Evolutionary conservation across 2,797 vertebrate genomes (phyloP).

Genomic region (Phalloptychus januarius): DNA sequence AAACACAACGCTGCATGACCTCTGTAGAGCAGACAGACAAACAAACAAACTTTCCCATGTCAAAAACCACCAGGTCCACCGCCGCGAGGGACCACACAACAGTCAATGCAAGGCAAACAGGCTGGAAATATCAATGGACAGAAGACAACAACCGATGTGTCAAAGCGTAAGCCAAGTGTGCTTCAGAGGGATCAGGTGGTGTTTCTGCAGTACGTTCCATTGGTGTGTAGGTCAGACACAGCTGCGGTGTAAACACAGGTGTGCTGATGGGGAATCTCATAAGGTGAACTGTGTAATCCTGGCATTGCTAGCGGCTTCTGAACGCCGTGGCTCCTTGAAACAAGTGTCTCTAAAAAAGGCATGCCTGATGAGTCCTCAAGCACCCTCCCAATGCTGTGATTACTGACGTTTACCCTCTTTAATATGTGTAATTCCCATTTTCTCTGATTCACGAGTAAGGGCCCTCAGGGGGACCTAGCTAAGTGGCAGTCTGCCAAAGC

Average conservation of each 20-base stretch:
- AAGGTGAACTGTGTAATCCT: constrained; percentile 50
- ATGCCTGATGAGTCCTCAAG: constrained; percentile 77
- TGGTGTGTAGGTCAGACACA: constrained; percentile 7
- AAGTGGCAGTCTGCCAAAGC: constrained; percentile 84
- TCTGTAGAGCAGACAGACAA: constrained; percentile 75
- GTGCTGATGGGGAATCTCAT: constrained; percentile 33
- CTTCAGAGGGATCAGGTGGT: constrained; percentile 38
- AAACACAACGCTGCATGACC: constrained; percentile 69
- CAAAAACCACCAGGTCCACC: constrained; percentile 39
- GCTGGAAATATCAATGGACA: constrained; percentile 54
- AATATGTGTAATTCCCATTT: constrained; percentile 87
- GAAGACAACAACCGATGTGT: constrained; percentile 36
- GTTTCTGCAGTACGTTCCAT: constrained; percentile 19
- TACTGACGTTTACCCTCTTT: constrained; percentile 86
- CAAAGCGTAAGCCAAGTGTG: constrained; percentile 29
- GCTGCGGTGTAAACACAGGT: constrained; percentile 59
- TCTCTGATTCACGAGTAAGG: constrained; percentile 84
- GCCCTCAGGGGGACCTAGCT: constrained; percentile 76
- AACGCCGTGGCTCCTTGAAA: constrained; percentile 71
- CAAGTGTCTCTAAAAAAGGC: constrained; percentile 75
- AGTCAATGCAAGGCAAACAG: constrained; percentile 56
- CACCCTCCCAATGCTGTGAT: constrained; percentile 81
- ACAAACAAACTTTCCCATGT: constrained; percentile 74
- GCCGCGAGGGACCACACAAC: constrained; percentile 41
- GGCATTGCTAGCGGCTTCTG: constrained; percentile 54